Conservation (phyloP, 2,888 invertebrate genomes). For the Melinopterus prodromus region DNA sequence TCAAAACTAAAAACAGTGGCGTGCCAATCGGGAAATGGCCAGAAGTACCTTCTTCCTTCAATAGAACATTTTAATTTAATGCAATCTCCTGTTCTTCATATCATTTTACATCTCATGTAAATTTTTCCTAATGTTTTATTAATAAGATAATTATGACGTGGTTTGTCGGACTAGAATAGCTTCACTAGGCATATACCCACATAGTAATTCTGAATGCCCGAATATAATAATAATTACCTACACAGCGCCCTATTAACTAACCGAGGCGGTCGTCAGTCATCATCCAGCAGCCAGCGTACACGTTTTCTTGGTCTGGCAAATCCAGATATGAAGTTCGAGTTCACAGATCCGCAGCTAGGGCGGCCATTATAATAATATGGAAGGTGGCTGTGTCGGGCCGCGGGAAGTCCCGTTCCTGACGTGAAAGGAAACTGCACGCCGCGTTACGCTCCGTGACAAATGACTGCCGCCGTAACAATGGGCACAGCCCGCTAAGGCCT, state of each 20-base stretch:
- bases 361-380: constrained; percentile 43
- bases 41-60: too few relatives aligned
- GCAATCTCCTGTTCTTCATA: too few relatives aligned
- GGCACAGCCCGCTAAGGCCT: constrained; percentile 24
- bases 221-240: neutral
- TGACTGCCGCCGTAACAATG: constrained; percentile 50
- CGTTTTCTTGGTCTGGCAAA: constrained; percentile 43
- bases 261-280: neutral
- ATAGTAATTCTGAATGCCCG: neutral
- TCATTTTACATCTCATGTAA: too few relatives aligned
- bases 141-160: too few relatives aligned
- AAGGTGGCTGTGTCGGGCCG: constrained; percentile 40
- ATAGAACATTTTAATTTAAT: too few relatives aligned
- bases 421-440: constrained; percentile 52
- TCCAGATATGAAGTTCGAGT: constrained; percentile 45
- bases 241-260: neutral
- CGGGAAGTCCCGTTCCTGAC: constrained; percentile 48
- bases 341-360: constrained; percentile 28
- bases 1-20: too few relatives aligned
- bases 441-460: constrained; percentile 50
- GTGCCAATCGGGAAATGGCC: too few relatives aligned
- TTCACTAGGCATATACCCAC: neutral
- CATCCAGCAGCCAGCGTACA: constrained; percentile 27
- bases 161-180: neutral
- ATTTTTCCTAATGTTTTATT: too few relatives aligned